These are phyloP conservation scores for Erinaceus europaeus DNA, from an alignment of 2,113 vertebrate genomes.

Conservation along the genomic window DNA sequence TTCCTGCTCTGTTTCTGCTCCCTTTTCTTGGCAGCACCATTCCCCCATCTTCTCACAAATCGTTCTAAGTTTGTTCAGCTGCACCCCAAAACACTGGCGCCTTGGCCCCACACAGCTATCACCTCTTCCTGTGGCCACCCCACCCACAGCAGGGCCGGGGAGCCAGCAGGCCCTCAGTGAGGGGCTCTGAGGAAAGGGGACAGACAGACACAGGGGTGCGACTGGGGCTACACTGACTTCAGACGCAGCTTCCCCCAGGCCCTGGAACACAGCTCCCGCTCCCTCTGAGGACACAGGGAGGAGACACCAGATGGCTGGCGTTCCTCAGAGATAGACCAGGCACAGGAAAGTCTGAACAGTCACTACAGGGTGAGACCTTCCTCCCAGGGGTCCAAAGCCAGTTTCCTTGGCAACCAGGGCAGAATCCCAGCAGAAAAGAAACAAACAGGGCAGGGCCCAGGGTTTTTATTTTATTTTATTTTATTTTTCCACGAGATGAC, in stretches of 20 bases:
- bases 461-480: slow-evolving; percentile 47
- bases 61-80: background rate
- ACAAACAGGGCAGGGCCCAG: slow-evolving; percentile 43
- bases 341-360: slow-evolving; percentile 65
- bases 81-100: background rate
- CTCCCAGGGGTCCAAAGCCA: slow-evolving; percentile 34
- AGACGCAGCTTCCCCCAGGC: too few relatives aligned
- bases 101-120: background rate
- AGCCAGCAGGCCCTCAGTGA: background rate
- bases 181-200: background rate
- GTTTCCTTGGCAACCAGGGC: slow-evolving; percentile 58
- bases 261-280: background rate
- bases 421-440: slow-evolving; percentile 25
- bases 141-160: background rate
- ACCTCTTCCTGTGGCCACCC: background rate
- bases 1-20: background rate
- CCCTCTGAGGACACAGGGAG: background rate
- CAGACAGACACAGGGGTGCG: background rate
- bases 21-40: background rate
- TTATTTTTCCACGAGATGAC: too few relatives aligned
- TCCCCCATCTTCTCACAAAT: background rate
- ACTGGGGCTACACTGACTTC: background rate
- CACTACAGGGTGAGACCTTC: slow-evolving; percentile 41
- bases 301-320: background rate
- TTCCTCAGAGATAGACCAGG: background rate